These are phyloP conservation scores for Oxygymnocypris stewartii DNA, from an alignment of 2,113 vertebrate genomes.

Conservation along the genomic window DNA sequence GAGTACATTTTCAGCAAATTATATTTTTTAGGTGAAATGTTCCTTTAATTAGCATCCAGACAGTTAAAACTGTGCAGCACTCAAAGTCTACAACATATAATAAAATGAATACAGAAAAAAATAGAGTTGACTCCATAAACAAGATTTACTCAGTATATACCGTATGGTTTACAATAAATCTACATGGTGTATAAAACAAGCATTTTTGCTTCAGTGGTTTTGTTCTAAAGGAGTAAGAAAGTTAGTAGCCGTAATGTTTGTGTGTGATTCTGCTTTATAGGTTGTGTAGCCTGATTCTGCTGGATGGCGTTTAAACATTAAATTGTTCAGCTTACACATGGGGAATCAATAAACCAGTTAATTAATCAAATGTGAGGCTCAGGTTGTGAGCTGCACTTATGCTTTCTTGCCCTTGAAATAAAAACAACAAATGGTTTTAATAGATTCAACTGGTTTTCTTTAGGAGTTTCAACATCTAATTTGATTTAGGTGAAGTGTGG, in stretches of 20 bases:
- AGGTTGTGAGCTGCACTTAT: neutral
- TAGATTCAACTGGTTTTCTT: neutral
- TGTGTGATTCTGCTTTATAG: neutral
- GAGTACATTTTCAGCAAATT: too few relatives aligned
- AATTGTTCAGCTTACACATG: neutral
- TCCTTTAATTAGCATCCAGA: neutral
- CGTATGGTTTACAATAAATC: neutral
- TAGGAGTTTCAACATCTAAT: constrained; percentile 13
- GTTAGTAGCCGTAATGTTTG: neutral
- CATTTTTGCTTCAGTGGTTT: neutral
- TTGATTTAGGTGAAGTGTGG: neutral
- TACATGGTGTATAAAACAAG: neutral
- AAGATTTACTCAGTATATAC: neutral
- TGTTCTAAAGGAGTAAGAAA: neutral
- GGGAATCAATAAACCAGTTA: constrained; percentile 11
- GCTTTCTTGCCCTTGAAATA: constrained; percentile 1
- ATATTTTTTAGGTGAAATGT: too few relatives aligned
- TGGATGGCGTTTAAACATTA: neutral
- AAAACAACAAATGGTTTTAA: neutral
- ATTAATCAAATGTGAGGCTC: constrained; percentile 9
- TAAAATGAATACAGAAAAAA: neutral
- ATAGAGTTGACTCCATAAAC: neutral
- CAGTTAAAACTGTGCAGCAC: neutral
- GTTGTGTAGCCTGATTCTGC: neutral
- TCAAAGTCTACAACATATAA: neutral